Evolutionary conservation across 1,140 invertebrate species (phyloP), one percentile per base, ranked within the genome.

Genomic region (Caenorhabditis remanei): DNA sequence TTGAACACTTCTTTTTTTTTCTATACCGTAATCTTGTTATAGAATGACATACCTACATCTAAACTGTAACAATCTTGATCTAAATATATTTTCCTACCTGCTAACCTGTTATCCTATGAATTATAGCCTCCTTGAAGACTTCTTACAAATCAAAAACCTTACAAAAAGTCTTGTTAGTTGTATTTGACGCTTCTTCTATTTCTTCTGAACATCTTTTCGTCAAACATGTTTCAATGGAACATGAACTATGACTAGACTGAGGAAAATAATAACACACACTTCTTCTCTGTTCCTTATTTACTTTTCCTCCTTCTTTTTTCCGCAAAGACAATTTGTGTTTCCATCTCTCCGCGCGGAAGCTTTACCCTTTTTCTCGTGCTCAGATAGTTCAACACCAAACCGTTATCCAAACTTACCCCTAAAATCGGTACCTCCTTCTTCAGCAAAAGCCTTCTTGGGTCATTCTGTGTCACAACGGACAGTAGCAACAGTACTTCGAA

Each of bases 181-280:
- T 16, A 53, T 32, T 32, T 32, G 32, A 32, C 32, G 32, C 32
- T 32, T 32, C 32, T 32, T 32, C n/a, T 65, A 65, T 40, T 5
- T 43, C 67, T 0, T 48, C 43, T 2, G 9, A 7, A 9, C 13
- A 53, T 24, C 9, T 8, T 14, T 79, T 79, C 40, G 46, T 14
- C 71, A 53, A 79, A 79, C 71, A 48, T 50, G 71, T 50, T 79
- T 79, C 46, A 50, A 24, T 79, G 71, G 40, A 79, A 41, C 71
- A 79, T 50, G 13, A 21, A 40, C 24, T n/a, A 19, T 58, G 56
- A 58, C 56, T 58, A 71, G 41, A 43, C 46, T 50, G 43, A 4
- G 21, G 40, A 46, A n/a, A 71, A 71, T 43, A 71, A 71, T 65
- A 65, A 65, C 32, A 71, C 21, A 40, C 9, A n/a, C 71, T 50